A percentile compares a stretch with the other conserved stretches of the same genome.
These are phyloP conservation scores for Champsocephalus gunnari DNA, from an alignment of 2,797 vertebrate species.

Conservation along the genomic window DNA sequence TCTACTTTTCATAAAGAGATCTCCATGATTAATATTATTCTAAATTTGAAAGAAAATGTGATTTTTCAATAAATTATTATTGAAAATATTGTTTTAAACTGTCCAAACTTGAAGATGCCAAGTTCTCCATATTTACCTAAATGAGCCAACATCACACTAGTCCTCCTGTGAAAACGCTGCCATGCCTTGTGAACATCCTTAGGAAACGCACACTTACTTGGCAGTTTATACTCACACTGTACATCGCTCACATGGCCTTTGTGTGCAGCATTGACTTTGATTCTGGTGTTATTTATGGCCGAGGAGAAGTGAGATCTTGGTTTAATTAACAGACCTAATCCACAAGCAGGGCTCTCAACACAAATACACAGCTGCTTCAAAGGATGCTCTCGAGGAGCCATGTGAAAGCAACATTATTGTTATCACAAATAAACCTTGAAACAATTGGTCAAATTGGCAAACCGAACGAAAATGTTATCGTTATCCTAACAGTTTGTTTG, in stretches of 20 bases:
- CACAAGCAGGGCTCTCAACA: conserved; percentile 58
- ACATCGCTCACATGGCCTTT: conserved; percentile 55
- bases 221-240: conserved; percentile 30
- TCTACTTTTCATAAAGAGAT: neutral
- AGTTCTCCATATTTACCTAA: conserved; percentile 2
- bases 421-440: conserved; percentile 26
- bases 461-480: neutral
- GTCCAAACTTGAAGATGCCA: neutral
- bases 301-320: conserved; percentile 53
- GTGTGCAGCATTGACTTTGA: conserved; percentile 63
- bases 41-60: neutral
- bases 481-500: neutral
- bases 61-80: neutral
- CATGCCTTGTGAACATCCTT: conserved; percentile 46
- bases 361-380: conserved; percentile 59
- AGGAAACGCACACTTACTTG: conserved; percentile 46
- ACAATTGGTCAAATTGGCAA: conserved; percentile 18
- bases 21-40: neutral
- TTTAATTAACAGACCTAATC: conserved; percentile 69
- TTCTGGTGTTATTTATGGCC: conserved; percentile 70
- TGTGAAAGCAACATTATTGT: conserved; percentile 29
- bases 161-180: conserved; percentile 10
- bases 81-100: conserved; percentile 2
- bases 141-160: conserved; percentile 15
- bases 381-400: conserved; percentile 46